Conservation (phyloP, 2,113 vertebrate species). For the Cheilinus undulatus region DNA sequence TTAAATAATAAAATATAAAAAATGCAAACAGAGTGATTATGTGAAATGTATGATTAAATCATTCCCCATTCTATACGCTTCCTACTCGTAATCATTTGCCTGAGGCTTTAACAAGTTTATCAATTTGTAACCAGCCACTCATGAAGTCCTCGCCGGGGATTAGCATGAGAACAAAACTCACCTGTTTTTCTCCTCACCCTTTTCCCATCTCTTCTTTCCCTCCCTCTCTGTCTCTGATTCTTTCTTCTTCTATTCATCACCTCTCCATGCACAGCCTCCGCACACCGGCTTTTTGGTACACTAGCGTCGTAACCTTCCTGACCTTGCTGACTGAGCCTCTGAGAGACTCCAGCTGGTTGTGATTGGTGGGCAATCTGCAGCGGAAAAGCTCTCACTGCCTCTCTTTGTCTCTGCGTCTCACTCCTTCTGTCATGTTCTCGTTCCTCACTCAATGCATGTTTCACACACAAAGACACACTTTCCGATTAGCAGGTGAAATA, state of each 20-base stretch:
- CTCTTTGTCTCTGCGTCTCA: slow-evolving; percentile 23
- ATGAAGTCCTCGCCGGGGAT: slow-evolving; percentile 24
- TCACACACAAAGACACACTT: slow-evolving; percentile 1
- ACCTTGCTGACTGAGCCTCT: slow-evolving; percentile 58
- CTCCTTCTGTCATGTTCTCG: slow-evolving; percentile 22
- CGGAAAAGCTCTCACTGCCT: slow-evolving; percentile 2
- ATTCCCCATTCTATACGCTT: background rate
- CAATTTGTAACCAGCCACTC: slow-evolving; percentile 43
- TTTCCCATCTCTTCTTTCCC: background rate
- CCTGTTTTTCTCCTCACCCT: background rate
- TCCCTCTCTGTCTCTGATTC: slow-evolving; percentile 1
- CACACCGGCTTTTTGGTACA: slow-evolving; percentile 67
- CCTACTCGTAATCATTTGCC: slow-evolving; percentile 4
- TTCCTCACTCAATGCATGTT: slow-evolving; percentile 12
- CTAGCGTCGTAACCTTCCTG: slow-evolving; percentile 63
- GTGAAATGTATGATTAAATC: background rate
- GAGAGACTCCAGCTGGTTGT: slow-evolving; percentile 49
- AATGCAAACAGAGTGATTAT: background rate
- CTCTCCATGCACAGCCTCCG: slow-evolving; percentile 50
- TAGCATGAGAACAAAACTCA: slow-evolving; percentile 38
- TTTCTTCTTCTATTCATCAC: slow-evolving; percentile 36
- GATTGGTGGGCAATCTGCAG: slow-evolving; percentile 49
- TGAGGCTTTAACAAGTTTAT: background rate
- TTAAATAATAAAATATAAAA: too few relatives aligned
- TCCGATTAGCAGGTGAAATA: slow-evolving; percentile 41